Evolutionary conservation across 1,140 invertebrate species (phyloP), one percentile per base, ranked within the genome.

Genomic region (Aphis gossypii): DNA sequence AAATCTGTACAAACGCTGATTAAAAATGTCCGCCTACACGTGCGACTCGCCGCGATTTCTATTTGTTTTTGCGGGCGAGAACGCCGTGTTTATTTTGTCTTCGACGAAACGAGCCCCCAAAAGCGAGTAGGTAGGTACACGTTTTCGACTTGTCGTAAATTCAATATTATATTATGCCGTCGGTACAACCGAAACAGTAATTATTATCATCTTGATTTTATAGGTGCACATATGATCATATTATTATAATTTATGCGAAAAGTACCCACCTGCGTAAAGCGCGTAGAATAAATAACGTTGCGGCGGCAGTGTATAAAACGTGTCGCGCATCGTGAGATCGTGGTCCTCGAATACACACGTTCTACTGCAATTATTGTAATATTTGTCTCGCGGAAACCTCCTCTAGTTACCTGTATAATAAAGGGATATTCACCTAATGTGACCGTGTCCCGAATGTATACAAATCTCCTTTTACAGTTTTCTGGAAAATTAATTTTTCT

Each of bases 1-100:
- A 86, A 86, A 86, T 86, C 83, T 41, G 83, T 41, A 86, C 44
- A 86, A 86, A 25, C 23, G 41, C 21, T 86, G 9, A 86, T 86
- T 86, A 86, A 86, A 86, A 86, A 86, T 46, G 6, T 86, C 38
- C 25, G 38, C 14, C 7, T 41, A 84, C 35, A 21, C 20, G 82
- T 35, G 21, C 3, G 23, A 23, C 82, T 35, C n/a, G 6, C 20
- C 82, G 38, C 82, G 38, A 83, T 41, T 86, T 86, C 83, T 86
- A 86, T 86, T 86, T 86, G 83, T 86, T 84, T 76, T 84, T 41
- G 83, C 83, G 1, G 35, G 7, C 38, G 82, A 8, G 6, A 38
- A 41, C 8, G 21, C 38, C 11, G 23, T 44, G 11, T 44, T 46
- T 44, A 46, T 86, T 46, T 86, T 86, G 41, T 86, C 38, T 23